Base-by-base conservation (phyloP, 23 tunicate species). In the Clavelina lepadiformis region DNA sequence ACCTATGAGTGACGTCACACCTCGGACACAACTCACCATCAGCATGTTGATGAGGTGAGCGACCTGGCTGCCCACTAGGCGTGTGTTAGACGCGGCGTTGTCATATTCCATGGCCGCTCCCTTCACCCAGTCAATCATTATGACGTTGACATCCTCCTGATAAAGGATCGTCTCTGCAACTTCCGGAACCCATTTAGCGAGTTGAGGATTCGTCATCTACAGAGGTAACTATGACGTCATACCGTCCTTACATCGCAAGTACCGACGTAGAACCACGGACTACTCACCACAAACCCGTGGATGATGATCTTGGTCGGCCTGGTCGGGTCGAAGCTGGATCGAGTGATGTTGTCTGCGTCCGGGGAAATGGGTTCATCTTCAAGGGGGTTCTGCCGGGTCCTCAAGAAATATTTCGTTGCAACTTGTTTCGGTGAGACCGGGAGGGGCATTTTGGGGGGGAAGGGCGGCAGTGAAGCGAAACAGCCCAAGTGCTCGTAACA, bases 111-210 rank as follows among this genome's bases (percentile, higher is more conserved):
- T 75, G 34, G 41, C 35, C 3, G 97, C 89, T 4, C 97, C 97
- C 13, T 69, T 67, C 13, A 81, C 83, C 97, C 97, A 89, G 53
- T 89, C 62, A 15, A 81, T 77, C 28, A 61, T 70, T 13, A 89
- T 81, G 24, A 89, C 97, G 64, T 89, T 89, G 0, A 89, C 97
- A 41, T 81, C 97, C n/a, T 89, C 89, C 35, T 75, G 63, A 26
- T 60, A 68, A 24, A 89, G 21, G 33, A 89, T 89, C 3, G 97
- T 62, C 35, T 70, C 73, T 21, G 97, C 75, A 5, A 75, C 67
- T 47, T 75, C 71, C 1, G 89, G 79, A 26, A 89, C 89, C 97
- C 97, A 89, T 35, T 70, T 70, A 2, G 89, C 76, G 0, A 89
- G 33, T 0, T 44, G 59, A 51, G 58, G 30, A 1, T 72, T 54